Percentiles rank a stretch among this genome's conserved stretches.
Evolutionary conservation across 2,888 invertebrate genomes (phyloP).

Genomic region (Muscina levida): DNA sequence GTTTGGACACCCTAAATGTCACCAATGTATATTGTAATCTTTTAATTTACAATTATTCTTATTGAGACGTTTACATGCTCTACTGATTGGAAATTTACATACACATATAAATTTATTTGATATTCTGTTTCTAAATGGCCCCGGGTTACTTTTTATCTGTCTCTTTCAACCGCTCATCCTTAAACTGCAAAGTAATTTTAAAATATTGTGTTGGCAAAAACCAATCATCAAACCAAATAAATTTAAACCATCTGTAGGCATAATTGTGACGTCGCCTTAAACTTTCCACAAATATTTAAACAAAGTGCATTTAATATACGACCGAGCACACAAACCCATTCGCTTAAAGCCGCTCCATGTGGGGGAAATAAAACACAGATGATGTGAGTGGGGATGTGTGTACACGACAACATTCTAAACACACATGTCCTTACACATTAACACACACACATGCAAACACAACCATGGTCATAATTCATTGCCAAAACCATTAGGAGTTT

Average conservation of each 20-base stretch:
- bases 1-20: too few relatives aligned
- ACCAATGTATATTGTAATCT: too few relatives aligned
- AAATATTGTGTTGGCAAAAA: background rate
- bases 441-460: conserved; percentile 10
- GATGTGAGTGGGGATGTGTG: too few relatives aligned
- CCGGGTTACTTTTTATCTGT: background rate
- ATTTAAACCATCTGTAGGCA: conserved; percentile 14
- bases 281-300: conserved; percentile 20
- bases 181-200: too few relatives aligned
- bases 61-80: too few relatives aligned
- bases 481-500: conserved; percentile 51
- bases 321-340: background rate
- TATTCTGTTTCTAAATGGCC: background rate
- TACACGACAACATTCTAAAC: background rate
- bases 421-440: background rate
- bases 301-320: background rate
- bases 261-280: background rate
- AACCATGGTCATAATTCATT: conserved; percentile 47
- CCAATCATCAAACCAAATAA: conserved; percentile 23
- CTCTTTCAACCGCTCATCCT: too few relatives aligned
- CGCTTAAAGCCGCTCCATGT: conserved; percentile 3
- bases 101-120: too few relatives aligned
- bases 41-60: too few relatives aligned
- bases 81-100: too few relatives aligned
- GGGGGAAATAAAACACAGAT: conserved; percentile 20